A percentile compares a stretch with the other conserved stretches of the same genome.
Evolutionary conservation across 2,888 invertebrate genomes (phyloP).

Genomic region (Luffia ferchaultella): DNA sequence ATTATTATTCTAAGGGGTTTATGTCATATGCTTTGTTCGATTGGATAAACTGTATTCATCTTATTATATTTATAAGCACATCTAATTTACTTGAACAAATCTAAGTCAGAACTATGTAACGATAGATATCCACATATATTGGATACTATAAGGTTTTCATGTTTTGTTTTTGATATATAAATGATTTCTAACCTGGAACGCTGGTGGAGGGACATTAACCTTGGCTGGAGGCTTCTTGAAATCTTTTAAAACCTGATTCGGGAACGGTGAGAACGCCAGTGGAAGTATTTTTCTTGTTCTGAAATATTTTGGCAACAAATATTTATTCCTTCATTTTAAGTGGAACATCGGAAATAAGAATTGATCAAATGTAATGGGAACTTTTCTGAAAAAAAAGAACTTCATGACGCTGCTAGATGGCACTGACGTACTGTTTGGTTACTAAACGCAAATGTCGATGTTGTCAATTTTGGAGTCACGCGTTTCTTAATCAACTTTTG

Average conservation of each 20-base stretch:
- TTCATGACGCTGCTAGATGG: not conserved
- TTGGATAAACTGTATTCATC: no score
- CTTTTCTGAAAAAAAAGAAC: not conserved
- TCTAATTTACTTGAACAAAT: no score
- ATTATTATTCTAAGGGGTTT: no score
- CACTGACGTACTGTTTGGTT: not conserved
- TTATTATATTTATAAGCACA: no score
- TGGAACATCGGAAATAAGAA: not conserved
- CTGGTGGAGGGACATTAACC: constrained; percentile 33
- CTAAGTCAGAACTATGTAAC: no score
- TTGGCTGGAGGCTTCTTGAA: constrained; percentile 20
- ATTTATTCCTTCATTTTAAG: not conserved
- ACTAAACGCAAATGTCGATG: not conserved
- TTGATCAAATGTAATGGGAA: not conserved
- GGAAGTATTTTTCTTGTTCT: constrained; percentile 37
- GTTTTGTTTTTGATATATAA: not conserved
- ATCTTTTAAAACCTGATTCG: constrained; percentile 21
- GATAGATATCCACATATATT: not conserved
- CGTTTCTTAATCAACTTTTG: no score
- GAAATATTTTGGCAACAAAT: not conserved
- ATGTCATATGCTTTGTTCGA: no score
- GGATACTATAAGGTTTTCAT: no score
- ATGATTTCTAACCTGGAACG: constrained; percentile 33
- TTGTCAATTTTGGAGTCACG: no score
- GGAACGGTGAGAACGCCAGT: constrained; percentile 37